A percentile compares a stretch with the other conserved stretches of the same genome.
Evolutionary conservation across 1,140 invertebrate genomes (phyloP).

Genomic region (Lucilia sericata): DNA sequence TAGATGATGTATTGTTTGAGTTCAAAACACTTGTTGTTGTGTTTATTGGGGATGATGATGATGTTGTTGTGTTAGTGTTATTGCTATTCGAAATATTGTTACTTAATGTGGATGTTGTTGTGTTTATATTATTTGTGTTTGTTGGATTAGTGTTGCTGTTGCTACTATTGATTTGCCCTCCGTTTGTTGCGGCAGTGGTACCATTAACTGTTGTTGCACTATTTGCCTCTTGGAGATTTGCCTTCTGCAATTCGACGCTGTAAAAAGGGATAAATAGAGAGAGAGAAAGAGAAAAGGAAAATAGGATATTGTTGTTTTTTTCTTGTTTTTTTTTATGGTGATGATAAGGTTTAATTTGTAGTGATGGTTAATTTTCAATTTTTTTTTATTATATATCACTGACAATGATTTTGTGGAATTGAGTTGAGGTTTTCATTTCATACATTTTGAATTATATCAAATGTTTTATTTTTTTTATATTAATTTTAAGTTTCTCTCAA

Average conservation of each 20-base stretch:
- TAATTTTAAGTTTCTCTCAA: slow-evolving; percentile 54
- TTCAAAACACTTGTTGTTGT: slow-evolving; percentile 36
- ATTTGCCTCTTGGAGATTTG: slow-evolving; percentile 84
- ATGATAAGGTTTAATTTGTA: slow-evolving; percentile 49
- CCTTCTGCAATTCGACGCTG: slow-evolving; percentile 99
- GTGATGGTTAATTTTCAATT: slow-evolving; percentile 54
- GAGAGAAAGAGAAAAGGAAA: slow-evolving; percentile 75
- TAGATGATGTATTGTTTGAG: slow-evolving; percentile 65
- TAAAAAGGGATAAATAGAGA: slow-evolving; percentile 61
- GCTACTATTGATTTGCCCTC: slow-evolving; percentile 39
- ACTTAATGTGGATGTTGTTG: slow-evolving; percentile 45
- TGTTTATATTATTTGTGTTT: slow-evolving; percentile 60
- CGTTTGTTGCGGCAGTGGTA: slow-evolving; percentile 46
- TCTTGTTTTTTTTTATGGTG: slow-evolving; percentile 52
- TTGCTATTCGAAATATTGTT: slow-evolving; percentile 46
- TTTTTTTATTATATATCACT: slow-evolving; percentile 49
- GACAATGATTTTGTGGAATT: slow-evolving; percentile 66
- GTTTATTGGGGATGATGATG: slow-evolving; percentile 36
- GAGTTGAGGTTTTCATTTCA: slow-evolving; percentile 58
- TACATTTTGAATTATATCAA: not conserved
- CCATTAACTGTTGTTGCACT: slow-evolving; percentile 51
- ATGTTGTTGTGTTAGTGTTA: slow-evolving; percentile 44
- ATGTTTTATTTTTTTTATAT: slow-evolving; percentile 30
- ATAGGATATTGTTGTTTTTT: slow-evolving; percentile 66
- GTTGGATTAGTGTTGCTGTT: slow-evolving; percentile 52